phyloP scores from a whole-genome alignment of 2,113 vertebrate species.

The Nicator chloris region DNA sequence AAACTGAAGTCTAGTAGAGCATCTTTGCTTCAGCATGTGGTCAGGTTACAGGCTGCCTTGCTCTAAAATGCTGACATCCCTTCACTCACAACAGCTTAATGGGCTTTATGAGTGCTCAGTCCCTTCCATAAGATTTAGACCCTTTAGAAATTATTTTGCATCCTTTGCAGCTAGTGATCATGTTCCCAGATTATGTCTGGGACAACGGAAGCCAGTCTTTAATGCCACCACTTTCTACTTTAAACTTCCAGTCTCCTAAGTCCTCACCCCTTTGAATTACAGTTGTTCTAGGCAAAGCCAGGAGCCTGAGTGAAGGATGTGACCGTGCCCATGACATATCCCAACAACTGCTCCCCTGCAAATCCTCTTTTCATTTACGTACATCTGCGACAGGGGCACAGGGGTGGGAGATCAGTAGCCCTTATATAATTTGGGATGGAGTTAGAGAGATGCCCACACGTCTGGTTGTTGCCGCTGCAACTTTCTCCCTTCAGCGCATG shows the following conservation, averaged over 20 bases:
- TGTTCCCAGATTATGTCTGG: background rate
- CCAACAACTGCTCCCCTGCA: background rate
- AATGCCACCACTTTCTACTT: background rate
- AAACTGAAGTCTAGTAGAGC: background rate
- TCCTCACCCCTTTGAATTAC: background rate
- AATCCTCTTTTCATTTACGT: background rate
- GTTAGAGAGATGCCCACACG: background rate
- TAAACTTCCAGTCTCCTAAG: background rate
- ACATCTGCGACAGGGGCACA: background rate
- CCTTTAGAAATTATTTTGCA: background rate
- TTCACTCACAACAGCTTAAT: background rate
- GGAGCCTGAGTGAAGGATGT: background rate
- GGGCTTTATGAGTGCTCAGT: background rate
- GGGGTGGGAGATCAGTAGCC: background rate
- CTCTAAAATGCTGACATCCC: background rate
- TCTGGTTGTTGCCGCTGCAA: background rate
- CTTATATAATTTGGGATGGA: background rate
- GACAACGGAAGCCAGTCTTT: accelerated
- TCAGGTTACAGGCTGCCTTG: background rate
- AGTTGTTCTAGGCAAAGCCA: background rate
- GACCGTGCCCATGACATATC: accelerated
- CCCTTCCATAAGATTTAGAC: background rate
- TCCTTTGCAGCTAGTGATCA: background rate
- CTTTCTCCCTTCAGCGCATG: accelerated
- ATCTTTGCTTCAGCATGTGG: background rate